A percentile compares a stretch with the other conserved stretches of the same genome.
Evolutionary conservation across 2,888 invertebrate species (phyloP).

Genomic region (Criorhina ranunculi): DNA sequence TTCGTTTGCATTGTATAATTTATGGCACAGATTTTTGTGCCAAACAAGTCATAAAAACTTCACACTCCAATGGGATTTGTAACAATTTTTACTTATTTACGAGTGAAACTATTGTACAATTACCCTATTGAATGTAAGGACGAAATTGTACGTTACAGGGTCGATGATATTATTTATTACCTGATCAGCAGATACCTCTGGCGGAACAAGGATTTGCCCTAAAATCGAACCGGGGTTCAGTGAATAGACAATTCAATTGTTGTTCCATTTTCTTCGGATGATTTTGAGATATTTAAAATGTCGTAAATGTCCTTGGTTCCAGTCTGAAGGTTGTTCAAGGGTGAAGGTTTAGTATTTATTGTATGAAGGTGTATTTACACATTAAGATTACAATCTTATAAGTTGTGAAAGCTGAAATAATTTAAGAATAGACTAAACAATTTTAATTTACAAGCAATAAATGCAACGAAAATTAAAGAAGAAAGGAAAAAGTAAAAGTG

Average conservation of each 20-base stretch:
- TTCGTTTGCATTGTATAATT: background rate
- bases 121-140: background rate
- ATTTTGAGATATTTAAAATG: background rate
- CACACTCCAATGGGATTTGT: constrained; percentile 6
- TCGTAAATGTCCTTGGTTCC: too few relatives aligned
- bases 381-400: too few relatives aligned
- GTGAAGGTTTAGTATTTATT: too few relatives aligned
- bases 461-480: too few relatives aligned
- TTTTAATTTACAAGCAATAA: too few relatives aligned
- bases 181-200: background rate
- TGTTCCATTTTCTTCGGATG: background rate
- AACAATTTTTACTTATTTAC: constrained; percentile 17
- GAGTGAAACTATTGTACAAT: constrained; percentile 13
- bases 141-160: background rate
- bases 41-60: constrained; percentile 27
- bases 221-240: background rate
- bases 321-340: too few relatives aligned
- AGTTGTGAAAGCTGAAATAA: too few relatives aligned
- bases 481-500: too few relatives aligned
- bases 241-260: constrained; percentile 10
- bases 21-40: background rate
- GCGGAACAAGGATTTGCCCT: constrained; percentile 10
- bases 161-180: background rate
- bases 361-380: too few relatives aligned
- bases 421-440: too few relatives aligned